phyloP scores from a whole-genome alignment of 2,113 vertebrate genomes.

The Psephotus haematonotus region DNA sequence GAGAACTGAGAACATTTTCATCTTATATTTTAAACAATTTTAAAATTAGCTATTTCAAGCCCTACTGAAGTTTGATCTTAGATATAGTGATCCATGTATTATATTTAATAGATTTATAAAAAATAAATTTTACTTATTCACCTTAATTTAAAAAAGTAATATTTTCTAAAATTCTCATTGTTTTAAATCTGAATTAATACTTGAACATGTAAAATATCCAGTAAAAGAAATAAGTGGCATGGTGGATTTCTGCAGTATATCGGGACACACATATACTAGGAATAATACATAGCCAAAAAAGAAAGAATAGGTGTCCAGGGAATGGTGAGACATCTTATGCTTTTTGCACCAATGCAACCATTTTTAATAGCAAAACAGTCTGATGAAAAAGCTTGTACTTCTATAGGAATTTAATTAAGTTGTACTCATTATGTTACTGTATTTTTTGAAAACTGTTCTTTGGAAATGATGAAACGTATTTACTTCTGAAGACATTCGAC shows the following conservation, averaged over 20 bases:
- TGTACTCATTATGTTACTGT: not conserved
- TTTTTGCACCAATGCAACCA: not conserved
- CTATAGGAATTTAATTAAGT: not conserved
- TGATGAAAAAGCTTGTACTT: not conserved
- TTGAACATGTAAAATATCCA: not conserved
- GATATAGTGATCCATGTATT: not conserved
- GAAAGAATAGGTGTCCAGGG: not conserved
- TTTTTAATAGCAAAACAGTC: not conserved
- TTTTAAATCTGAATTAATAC: not conserved
- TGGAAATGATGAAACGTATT: not conserved
- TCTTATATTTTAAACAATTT: not conserved
- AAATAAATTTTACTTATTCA: not conserved
- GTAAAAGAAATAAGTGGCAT: not conserved
- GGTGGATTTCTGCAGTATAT: not conserved
- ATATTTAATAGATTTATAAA: not conserved
- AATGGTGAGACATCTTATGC: not conserved
- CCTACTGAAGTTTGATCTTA: not conserved
- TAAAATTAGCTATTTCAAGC: not conserved
- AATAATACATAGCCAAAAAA: not conserved
- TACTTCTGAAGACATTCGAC: not conserved
- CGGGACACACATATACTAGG: not conserved
- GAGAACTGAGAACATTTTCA: not conserved
- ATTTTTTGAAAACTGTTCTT: not conserved
- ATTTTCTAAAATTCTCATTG: not conserved
- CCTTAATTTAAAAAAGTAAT: not conserved